A percentile compares a stretch with the other conserved stretches of the same genome.
These are phyloP conservation scores for Lithophane semibrunnea DNA, from an alignment of 2,888 invertebrate genomes.

Conservation along the genomic window DNA sequence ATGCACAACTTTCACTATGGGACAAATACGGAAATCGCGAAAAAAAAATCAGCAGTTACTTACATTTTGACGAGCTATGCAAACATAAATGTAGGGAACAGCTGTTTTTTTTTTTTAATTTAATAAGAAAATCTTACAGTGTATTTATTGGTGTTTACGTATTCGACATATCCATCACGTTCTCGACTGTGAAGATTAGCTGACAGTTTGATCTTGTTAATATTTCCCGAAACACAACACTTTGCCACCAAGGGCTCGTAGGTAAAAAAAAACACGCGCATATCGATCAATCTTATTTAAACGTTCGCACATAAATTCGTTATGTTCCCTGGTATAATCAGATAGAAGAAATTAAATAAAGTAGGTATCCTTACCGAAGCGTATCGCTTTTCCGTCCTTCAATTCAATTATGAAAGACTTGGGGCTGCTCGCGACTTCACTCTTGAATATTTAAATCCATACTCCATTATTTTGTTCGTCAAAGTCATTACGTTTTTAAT, in stretches of 20 bases:
- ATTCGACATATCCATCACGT: too few species aligned
- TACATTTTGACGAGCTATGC: too few species aligned
- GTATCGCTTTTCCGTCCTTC: constrained; percentile 29
- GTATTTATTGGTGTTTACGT: too few species aligned
- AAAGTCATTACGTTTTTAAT: constrained; percentile 7
- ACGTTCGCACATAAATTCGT: constrained; percentile 27
- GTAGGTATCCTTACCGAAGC: neutral
- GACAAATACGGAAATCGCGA: too few species aligned
- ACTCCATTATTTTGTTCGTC: constrained; percentile 8
- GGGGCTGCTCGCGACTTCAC: neutral
- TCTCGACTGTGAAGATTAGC: neutral
- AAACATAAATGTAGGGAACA: too few species aligned
- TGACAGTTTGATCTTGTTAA: neutral
- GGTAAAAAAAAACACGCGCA: neutral
- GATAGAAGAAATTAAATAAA: constrained; percentile 42
- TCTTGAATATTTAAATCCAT: constrained; percentile 13
- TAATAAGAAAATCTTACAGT: too few species aligned
- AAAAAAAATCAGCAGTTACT: too few species aligned
- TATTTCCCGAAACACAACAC: too few species aligned
- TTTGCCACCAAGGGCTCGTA: neutral
- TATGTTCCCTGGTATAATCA: constrained; percentile 29
- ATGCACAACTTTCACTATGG: too few species aligned
- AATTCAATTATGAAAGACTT: constrained; percentile 40
- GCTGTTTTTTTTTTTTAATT: too few species aligned
- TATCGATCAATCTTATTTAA: constrained; percentile 10